Base-by-base conservation (phyloP, 1,140 invertebrate species). In the Scaptomyza montana region DNA sequence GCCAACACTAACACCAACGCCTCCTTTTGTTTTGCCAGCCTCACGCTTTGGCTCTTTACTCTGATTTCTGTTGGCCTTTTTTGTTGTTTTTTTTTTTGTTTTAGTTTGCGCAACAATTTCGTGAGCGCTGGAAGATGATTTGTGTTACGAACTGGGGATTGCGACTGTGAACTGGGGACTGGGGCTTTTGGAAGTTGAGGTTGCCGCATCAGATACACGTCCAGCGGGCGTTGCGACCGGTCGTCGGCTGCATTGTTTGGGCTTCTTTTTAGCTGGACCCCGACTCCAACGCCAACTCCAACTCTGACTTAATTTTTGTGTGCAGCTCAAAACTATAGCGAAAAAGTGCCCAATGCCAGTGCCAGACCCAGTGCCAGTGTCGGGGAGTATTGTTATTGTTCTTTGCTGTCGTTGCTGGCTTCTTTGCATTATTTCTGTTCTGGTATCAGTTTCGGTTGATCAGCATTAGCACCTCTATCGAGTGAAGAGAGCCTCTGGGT, bases 101-200 rank as follows among this genome's bases (percentile, higher is more conserved):
- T 19, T 80, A 84, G 84, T 89, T 87, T 89, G 84, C 85, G 85
- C 79, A 89, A 89, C 85, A 89, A 89, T 89, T 89, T 89, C 85
- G 84, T 89, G 84, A 89, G 84, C 85, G 84, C 85, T 89, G 84
- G 84, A 89, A 89, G 84, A 89, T 89, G 84, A 89, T 89, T 89
- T 89, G 84, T 89, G 84, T 89, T 89, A 63, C 61, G 72, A 78
- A 76, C 78, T 81, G 78, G 75, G 75, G 64, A 54, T 45, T 75
- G 79, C 21, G 73, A 68, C 66, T 79, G 59, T 60, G 61, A 47
- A 74, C 66, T 80, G 28, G 8, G 49, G 13, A 25, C 57, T 51
- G 53, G 36, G 70, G 69, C 68, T 80, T 68, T 62, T 43, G 64
- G 59, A 64, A 75, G 59, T 59, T 72, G 65, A 70, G 33, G 33